These are phyloP conservation scores for Catocala nupta DNA, from an alignment of 2,888 invertebrate species.

Conservation along the genomic window DNA sequence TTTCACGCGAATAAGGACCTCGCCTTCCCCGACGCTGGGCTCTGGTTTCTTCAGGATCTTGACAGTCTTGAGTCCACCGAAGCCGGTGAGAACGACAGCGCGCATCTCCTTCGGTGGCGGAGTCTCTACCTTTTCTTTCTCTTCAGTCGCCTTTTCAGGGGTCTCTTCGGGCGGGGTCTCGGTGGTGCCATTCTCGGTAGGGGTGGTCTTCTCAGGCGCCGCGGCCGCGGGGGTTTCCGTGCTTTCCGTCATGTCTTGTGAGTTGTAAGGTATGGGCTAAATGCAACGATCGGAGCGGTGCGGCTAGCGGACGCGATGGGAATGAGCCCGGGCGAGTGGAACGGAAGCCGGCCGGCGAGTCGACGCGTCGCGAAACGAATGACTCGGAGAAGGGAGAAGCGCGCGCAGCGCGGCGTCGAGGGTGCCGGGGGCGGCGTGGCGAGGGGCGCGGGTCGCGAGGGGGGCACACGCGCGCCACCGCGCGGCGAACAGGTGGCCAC, in stretches of 20 bases:
- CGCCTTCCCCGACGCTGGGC: constrained; percentile 90
- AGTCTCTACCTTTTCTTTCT: constrained; percentile 82
- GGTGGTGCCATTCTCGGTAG: constrained; percentile 84
- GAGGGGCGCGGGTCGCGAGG: constrained; percentile 44
- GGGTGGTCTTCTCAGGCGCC: constrained; percentile 87
- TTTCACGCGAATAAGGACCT: constrained; percentile 94
- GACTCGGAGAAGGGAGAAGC: constrained; percentile 80
- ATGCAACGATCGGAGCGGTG: constrained; percentile 68
- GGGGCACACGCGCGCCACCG: constrained; percentile 60
- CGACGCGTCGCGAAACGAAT: constrained; percentile 85
- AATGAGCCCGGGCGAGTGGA: constrained; percentile 72
- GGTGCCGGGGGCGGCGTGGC: constrained; percentile 51
- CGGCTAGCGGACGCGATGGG: constrained; percentile 75
- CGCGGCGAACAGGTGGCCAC: constrained; percentile 79
- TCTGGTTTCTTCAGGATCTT: constrained; percentile 94
- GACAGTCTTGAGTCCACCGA: constrained; percentile 94
- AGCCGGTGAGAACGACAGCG: constrained; percentile 94
- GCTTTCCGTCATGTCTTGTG: constrained; percentile 82
- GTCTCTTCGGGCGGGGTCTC: constrained; percentile 83
- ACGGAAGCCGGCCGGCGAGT: constrained; percentile 79
- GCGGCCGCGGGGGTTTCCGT: constrained; percentile 84
- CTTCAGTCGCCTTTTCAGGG: constrained; percentile 85
- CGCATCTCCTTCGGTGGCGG: constrained; percentile 93
- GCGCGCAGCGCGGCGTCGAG: constrained; percentile 70
- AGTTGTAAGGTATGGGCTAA: constrained; percentile 50